phyloP scores from a whole-genome alignment of 2,888 invertebrate species.

The Thymelicus sylvestris region DNA sequence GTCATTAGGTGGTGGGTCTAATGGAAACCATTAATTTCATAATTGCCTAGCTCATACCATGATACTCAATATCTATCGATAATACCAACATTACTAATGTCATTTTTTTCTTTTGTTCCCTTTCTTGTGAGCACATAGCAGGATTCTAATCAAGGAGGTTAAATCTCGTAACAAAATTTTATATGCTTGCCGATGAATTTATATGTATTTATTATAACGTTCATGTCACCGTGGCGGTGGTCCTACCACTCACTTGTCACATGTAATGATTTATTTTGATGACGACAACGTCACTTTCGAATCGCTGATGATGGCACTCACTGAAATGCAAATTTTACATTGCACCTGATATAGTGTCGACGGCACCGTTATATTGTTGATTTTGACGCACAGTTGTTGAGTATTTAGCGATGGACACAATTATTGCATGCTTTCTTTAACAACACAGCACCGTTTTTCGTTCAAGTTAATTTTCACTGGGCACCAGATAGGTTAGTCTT shows the following conservation, averaged over 20 bases:
- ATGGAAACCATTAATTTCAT: constrained; percentile 46
- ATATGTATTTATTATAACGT: constrained; percentile 63
- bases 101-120: constrained; percentile 77
- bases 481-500: constrained; percentile 79
- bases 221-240: constrained; percentile 67
- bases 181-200: constrained; percentile 80
- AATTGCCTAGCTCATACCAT: constrained; percentile 51
- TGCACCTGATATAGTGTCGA: constrained; percentile 83
- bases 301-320: constrained; percentile 82
- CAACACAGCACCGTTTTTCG: constrained; percentile 82
- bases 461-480: constrained; percentile 79
- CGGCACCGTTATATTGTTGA: constrained; percentile 82
- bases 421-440: constrained; percentile 84
- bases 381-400: constrained; percentile 85
- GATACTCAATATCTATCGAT: constrained; percentile 51
- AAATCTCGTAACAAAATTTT: constrained; percentile 78
- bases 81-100: constrained; percentile 77
- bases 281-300: constrained; percentile 62
- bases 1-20: constrained; percentile 64
- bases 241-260: constrained; percentile 87
- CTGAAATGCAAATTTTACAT: constrained; percentile 83
- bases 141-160: constrained; percentile 83
- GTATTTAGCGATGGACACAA: constrained; percentile 84
- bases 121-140: constrained; percentile 83
- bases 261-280: constrained; percentile 86